Conservation (phyloP, 1,140 invertebrate genomes). For the Drosophila burlai region DNA sequence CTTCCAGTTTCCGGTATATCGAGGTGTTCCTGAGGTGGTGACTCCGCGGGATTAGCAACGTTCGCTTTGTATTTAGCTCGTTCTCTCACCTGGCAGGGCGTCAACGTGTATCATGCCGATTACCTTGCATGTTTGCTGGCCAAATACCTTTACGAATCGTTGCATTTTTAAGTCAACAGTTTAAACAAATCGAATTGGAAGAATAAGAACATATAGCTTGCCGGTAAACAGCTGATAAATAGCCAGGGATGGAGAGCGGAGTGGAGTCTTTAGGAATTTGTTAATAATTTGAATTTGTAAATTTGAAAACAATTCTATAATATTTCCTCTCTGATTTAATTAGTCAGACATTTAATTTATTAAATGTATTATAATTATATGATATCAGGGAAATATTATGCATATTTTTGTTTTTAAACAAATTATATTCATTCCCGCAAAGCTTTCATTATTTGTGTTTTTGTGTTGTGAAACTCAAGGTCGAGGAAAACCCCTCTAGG, state of each 20-base stretch:
- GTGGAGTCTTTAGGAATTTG: neutral
- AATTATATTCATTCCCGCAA: neutral
- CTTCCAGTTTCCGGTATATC: conserved; percentile 68
- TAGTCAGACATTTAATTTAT: too few relatives aligned
- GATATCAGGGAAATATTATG: too few relatives aligned
- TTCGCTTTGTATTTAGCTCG: neutral
- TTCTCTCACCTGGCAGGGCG: conserved; percentile 89
- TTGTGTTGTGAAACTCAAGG: neutral
- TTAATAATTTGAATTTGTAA: too few relatives aligned
- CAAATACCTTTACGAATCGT: conserved; percentile 84
- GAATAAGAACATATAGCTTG: neutral
- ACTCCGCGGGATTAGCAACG: conserved; percentile 9
- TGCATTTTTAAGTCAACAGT: conserved; percentile 71
- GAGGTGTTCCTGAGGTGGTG: conserved; percentile 68
- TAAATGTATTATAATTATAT: too few relatives aligned
- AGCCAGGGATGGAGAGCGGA: conserved; percentile 26
- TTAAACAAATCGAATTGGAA: neutral
- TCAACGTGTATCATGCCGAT: conserved; percentile 92
- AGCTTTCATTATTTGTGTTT: neutral
- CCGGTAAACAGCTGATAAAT: conserved; percentile 35
- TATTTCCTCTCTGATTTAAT: too few relatives aligned
- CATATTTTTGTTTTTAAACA: too few relatives aligned
- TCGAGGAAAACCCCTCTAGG: neutral
- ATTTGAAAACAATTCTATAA: too few relatives aligned
- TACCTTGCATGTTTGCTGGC: conserved; percentile 85